phyloP scores from a whole-genome alignment of 2,797 vertebrate genomes.

The Antennarius maculatus region DNA sequence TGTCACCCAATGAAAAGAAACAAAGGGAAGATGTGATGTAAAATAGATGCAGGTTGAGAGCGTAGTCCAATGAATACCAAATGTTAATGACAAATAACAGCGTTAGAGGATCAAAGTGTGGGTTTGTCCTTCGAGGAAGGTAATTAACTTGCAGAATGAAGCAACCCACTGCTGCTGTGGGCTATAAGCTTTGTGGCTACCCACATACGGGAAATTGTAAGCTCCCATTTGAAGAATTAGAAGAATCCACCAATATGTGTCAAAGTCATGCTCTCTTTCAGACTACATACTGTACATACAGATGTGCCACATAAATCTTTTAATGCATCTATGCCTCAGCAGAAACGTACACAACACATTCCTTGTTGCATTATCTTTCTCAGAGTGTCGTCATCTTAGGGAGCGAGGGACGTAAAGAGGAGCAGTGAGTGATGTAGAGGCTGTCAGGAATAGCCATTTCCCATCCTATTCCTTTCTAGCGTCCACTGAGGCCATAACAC shows the following conservation, averaged over 20 bases:
- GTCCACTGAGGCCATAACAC: conserved; percentile 38
- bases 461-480: conserved; percentile 50
- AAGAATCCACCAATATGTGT: no score
- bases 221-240: no score
- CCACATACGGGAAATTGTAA: no score
- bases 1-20: neutral
- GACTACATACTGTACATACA: neutral
- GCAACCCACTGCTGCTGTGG: no score
- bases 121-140: conserved; percentile 31
- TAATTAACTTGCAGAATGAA: no score
- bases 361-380: conserved; percentile 42
- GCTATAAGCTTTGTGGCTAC: no score
- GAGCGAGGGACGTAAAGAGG: conserved; percentile 24
- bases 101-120: conserved; percentile 17
- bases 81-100: conserved; percentile 9
- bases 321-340: conserved; percentile 30
- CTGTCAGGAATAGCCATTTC: conserved; percentile 55
- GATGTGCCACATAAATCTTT: conserved; percentile 19
- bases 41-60: neutral
- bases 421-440: conserved; percentile 47
- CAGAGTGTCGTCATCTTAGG: conserved; percentile 48
- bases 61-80: neutral
- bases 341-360: conserved; percentile 14
- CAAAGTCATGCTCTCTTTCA: neutral
- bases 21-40: neutral